Base-by-base conservation (phyloP, 2,888 invertebrate species). In the Therioaphis trifolii region DNA sequence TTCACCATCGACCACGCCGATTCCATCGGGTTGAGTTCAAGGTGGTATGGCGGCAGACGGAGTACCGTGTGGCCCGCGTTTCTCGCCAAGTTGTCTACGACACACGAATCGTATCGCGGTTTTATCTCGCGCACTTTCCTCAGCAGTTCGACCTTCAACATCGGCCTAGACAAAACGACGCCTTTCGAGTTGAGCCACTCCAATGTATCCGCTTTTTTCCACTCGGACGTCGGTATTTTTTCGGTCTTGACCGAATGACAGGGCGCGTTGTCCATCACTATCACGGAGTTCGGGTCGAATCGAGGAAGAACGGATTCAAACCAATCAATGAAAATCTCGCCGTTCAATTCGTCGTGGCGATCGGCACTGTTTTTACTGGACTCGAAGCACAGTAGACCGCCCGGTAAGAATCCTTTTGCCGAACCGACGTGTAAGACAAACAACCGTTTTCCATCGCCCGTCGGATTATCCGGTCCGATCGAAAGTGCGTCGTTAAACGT, bases 1-100 rank as follows among this genome's bases (percentile, higher is more conserved):
- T 86, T 86, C 14, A 86, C 72, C 35, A 84, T 69, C n/a, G 84
- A 85, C 85, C 85, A 86, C n/a, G 85, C 82, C 14, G 86, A 35
- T 55, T 86, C 85, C 18, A 85, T 86, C 2, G 85, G 78, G 49
- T 85, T 86, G 14, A 85, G 77, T 21, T 85, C 58, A 46, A 85
- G 85, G 58, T 85, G 85, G 21, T 85, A 86, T 5, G 84, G 85
- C 58, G 85, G 85, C 3, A 85, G 76, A n/a, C 85, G 21, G 7
- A 85, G 52, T 18, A 85, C 78, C 49, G 58, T 76, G 35, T 78
- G 76, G 15, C 85, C 85, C 9, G 15, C 12, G 18, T 77, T 55
- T 24, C 71, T 18, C 21, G 85, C 84, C 21, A 84, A 52, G 21
- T 84, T 84, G 79, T 85, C 85, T 66, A 86, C 29, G 1, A 78